Percentiles rank a stretch among this genome's conserved stretches.
phyloP scores from a whole-genome alignment of 2,888 invertebrate species.

The Amorpha juglandis region DNA sequence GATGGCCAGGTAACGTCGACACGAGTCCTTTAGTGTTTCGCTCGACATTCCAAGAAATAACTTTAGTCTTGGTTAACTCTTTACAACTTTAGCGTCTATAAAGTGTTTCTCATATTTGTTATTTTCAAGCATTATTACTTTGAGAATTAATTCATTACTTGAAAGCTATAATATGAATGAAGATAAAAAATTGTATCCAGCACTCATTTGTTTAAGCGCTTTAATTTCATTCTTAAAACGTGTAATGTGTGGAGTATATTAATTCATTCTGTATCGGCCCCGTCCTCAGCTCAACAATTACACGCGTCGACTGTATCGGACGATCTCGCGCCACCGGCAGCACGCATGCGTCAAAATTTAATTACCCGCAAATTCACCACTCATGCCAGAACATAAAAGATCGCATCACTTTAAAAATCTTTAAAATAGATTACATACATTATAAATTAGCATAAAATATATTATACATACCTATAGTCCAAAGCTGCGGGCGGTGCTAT shows the following conservation, averaged over 20 bases:
- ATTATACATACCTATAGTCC: no score
- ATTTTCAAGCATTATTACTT: constrained; percentile 24
- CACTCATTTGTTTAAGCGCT: constrained; percentile 50
- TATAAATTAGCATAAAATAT: neutral
- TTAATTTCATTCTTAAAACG: constrained; percentile 49
- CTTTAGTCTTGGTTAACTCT: constrained; percentile 66
- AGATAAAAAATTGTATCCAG: constrained; percentile 42
- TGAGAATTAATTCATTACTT: constrained; percentile 34
- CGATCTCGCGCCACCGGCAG: constrained; percentile 50
- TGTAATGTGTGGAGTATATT: constrained; percentile 54
- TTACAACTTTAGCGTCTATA: constrained; percentile 40
- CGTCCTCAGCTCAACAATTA: constrained; percentile 60
- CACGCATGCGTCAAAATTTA: constrained; percentile 66
- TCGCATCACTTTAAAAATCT: constrained; percentile 35
- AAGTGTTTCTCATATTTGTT: constrained; percentile 10
- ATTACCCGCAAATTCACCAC: constrained; percentile 70
- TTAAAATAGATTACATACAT: neutral
- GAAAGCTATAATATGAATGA: constrained; percentile 30
- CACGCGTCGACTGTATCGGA: constrained; percentile 64
- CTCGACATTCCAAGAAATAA: constrained; percentile 74
- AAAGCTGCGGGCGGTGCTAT: no score
- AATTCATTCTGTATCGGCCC: constrained; percentile 51
- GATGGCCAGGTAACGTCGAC: constrained; percentile 70
- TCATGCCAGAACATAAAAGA: constrained; percentile 44
- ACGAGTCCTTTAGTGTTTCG: constrained; percentile 70